Evolutionary conservation across 2,888 invertebrate species (phyloP), one percentile per base, ranked within the genome.

Genomic region (Calameuta pallipes): DNA sequence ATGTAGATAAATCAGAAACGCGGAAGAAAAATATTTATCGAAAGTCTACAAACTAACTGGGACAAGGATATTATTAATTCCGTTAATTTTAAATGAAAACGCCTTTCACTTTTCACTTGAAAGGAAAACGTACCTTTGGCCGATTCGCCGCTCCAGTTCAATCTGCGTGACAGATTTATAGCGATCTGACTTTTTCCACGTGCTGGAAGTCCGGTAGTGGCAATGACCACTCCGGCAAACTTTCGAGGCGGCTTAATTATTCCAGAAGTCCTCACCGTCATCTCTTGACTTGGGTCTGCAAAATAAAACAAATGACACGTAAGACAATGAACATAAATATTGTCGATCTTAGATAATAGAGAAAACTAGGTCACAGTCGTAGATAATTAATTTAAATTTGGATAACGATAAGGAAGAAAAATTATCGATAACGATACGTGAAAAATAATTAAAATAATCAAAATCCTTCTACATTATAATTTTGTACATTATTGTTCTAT

Each of bases 171-270:
- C 71, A 98, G 94, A 87, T 97, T 96, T 90, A 96, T 96, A 1
- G 98, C 97, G 79, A 98, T 94, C 90, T 97, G 96, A 76, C 97
- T 98, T 93, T 98, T 98, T 81, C 98, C 98, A 37, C 98, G 94
- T 31, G 98, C 98, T 1, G 98, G 98, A 80, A 98, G 93, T 31
- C 98, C 98, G 69, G 97, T 98, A 93, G 97, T 95, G 56, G 96
- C 96, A 84, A 98, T 96, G 79, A 98, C 94, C 81, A 97, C 93
- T 2, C 97, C 97, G 35, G 95, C 92, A 85, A 94, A 94, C 86
- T 93, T 93, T 15, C 92, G 92, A 79, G 93, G 90, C 68, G 92
- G 85, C 74, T 90, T 91, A 37, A 86, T 82, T 12, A 83, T 92
- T 76, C 93, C 93, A 83, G 93, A 92, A 80, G 92, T 92, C 87